These are phyloP conservation scores for Girardinus metallicus DNA, from an alignment of 2,797 vertebrate species.

Conservation along the genomic window DNA sequence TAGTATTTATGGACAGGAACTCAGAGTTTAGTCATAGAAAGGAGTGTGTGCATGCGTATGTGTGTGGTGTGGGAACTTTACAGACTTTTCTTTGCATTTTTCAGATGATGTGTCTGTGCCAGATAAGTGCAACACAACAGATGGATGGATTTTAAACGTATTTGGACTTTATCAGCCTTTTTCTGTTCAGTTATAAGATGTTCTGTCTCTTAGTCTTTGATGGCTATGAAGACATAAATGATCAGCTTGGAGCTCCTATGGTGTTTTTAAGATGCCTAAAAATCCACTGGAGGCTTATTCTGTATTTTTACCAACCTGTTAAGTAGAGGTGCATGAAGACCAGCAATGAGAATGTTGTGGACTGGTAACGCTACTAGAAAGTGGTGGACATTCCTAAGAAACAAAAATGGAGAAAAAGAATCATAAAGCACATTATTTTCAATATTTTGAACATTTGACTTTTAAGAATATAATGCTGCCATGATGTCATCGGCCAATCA, in stretches of 20 bases:
- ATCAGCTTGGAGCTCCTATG: neutral
- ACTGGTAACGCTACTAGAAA: neutral
- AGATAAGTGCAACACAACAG: neutral
- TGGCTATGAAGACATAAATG: neutral
- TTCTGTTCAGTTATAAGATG: neutral
- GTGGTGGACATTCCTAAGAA: neutral
- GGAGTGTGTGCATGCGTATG: too few species aligned
- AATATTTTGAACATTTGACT: neutral
- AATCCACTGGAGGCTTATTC: neutral
- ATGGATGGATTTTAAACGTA: neutral
- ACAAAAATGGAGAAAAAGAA: neutral
- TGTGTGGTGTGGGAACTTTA: neutral
- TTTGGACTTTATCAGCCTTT: neutral
- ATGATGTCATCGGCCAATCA: neutral
- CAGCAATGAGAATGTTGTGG: constrained; percentile 7
- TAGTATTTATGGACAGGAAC: neutral
- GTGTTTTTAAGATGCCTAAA: neutral
- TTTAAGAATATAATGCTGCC: neutral
- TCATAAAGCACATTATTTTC: neutral
- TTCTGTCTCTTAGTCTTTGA: neutral
- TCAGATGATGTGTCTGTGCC: neutral
- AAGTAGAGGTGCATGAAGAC: constrained; percentile 56
- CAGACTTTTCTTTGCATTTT: neutral
- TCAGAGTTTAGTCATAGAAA: neutral
- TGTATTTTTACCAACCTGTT: constrained; percentile 9